A percentile compares a stretch with the other conserved stretches of the same genome.
Conservation (phyloP, 1,140 invertebrate species). For the Bursaphelenchus mucronatus region DNA sequence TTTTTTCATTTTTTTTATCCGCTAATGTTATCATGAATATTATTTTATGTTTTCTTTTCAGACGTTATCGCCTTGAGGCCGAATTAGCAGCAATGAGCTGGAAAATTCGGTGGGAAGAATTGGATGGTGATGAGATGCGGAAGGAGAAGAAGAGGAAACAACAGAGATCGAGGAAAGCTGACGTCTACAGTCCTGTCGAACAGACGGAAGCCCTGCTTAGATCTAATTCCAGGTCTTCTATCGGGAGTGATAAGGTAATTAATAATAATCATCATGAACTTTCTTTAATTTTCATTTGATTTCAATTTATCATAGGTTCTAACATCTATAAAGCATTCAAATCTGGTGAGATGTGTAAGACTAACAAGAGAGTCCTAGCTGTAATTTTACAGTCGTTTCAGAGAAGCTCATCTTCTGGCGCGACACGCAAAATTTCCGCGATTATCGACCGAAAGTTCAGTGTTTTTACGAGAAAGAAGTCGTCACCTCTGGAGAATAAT, state of each 20-base stretch:
- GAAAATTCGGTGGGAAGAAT: conserved; percentile 80
- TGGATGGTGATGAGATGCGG: conserved; percentile 61
- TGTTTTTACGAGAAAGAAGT: conserved; percentile 59
- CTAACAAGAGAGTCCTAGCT: too few species aligned
- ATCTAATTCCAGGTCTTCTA: conserved; percentile 62
- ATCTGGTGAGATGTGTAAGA: too few species aligned
- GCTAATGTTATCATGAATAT: conserved; percentile 3
- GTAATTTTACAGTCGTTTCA: conserved; percentile 34
- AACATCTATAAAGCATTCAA: too few species aligned
- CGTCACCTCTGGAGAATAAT: conserved; percentile 53
- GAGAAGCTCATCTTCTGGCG: conserved; percentile 56
- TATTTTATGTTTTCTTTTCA: conserved; percentile 60
- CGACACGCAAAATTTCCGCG: conserved; percentile 60
- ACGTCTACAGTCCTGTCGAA: conserved; percentile 36
- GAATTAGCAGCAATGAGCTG: conserved; percentile 92
- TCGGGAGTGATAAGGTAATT: conserved; percentile 61
- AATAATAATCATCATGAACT: not conserved
- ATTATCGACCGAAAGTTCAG: conserved; percentile 60
- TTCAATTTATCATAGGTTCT: not conserved
- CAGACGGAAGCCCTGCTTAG: conserved; percentile 55
- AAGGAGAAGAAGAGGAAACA: conserved; percentile 48
- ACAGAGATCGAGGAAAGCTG: conserved; percentile 41
- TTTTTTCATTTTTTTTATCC: conserved; percentile 34
- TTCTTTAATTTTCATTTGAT: not conserved
- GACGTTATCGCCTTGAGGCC: conserved; percentile 83